These are phyloP conservation scores for Antitype chi DNA, from an alignment of 2,888 invertebrate species.

Conservation along the genomic window DNA sequence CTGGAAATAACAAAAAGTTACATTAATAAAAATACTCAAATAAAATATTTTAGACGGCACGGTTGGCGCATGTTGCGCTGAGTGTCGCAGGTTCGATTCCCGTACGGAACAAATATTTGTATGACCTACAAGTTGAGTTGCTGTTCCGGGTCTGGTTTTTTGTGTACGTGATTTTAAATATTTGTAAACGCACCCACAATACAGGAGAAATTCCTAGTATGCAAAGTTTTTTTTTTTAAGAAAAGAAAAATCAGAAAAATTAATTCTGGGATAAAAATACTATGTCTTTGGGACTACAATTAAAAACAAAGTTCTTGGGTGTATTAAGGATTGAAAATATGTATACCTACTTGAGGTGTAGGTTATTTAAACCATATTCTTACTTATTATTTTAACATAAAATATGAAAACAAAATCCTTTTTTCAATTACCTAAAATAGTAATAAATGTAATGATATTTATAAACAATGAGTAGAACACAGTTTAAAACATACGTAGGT, in stretches of 20 bases:
- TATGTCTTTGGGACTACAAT: neutral
- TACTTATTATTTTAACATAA: neutral
- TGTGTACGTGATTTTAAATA: no score
- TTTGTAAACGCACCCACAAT: no score
- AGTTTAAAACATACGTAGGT: neutral
- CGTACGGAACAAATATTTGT: no score
- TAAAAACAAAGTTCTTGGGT: neutral
- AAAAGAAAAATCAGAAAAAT: no score
- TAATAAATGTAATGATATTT: neutral
- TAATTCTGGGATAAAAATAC: neutral
- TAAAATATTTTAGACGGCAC: neutral
- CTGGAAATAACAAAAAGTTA: slow-evolving; percentile 5
- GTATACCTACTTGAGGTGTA: neutral
- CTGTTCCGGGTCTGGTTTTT: no score
- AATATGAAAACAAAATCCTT: neutral
- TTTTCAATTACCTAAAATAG: neutral
- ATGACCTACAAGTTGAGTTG: no score
- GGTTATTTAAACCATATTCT: neutral
- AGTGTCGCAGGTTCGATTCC: no score
- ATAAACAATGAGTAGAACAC: neutral
- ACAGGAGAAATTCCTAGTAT: no score
- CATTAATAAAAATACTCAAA: neutral
- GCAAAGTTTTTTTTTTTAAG: no score
- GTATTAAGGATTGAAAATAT: neutral
- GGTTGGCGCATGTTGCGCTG: no score